Evolutionary conservation across 2,888 invertebrate genomes (phyloP).

Genomic region (Cephus sareptanus): DNA sequence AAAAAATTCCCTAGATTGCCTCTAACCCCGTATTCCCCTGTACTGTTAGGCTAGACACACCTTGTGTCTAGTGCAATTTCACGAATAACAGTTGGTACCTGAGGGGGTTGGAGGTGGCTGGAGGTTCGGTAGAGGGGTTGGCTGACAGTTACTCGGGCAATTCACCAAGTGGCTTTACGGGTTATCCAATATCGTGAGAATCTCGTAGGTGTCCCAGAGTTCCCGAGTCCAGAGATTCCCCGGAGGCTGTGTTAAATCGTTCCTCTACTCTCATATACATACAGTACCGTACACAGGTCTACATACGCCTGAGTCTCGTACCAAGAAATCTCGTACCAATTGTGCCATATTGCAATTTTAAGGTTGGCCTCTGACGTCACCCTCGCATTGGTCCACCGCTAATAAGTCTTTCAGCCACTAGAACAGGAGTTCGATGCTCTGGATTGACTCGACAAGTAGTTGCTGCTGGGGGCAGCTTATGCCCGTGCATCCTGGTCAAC

Average conservation of each 20-base stretch:
- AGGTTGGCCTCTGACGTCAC: neutral
- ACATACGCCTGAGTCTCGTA: neutral
- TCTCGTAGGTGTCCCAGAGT: slow-evolving; percentile 22
- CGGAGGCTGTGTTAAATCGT: slow-evolving; percentile 43
- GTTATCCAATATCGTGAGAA: slow-evolving; percentile 46
- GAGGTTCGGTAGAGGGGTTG: neutral
- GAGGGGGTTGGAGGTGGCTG: neutral
- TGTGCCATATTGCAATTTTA: neutral
- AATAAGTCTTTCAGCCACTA: neutral
- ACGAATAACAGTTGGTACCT: neutral
- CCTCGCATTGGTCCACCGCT: neutral
- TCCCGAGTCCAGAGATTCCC: slow-evolving; percentile 42
- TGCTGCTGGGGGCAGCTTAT: neutral
- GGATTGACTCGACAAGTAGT: neutral
- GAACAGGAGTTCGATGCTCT: neutral
- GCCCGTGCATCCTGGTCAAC: neutral
- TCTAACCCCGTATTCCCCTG: neutral
- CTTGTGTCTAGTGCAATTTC: neutral
- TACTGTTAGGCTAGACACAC: neutral
- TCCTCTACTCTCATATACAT: slow-evolving; percentile 10
- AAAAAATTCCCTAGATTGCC: neutral
- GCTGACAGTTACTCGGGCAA: slow-evolving; percentile 15
- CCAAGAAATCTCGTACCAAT: neutral
- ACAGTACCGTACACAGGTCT: neutral
- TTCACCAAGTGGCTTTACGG: slow-evolving; percentile 39